phyloP scores from a whole-genome alignment of 2,888 invertebrate species.

The Lacanobia wlatinum region DNA sequence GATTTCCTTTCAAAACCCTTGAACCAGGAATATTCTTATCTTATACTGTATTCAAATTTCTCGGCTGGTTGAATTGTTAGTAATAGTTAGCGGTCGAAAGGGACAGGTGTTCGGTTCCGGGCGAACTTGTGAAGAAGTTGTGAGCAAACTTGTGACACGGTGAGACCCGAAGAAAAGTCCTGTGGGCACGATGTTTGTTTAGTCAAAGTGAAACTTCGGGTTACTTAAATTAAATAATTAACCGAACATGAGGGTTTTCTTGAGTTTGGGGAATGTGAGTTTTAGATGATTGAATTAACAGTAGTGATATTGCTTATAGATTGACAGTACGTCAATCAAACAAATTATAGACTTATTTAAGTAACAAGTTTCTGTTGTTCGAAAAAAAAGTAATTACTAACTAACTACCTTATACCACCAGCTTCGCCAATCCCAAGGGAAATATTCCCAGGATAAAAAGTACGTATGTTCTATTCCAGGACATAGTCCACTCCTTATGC shows the following conservation, averaged over 20 bases:
- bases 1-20: neutral
- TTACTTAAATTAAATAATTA: slow-evolving; percentile 49
- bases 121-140: slow-evolving; percentile 55
- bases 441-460: no score
- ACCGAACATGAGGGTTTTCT: slow-evolving; percentile 10
- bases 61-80: slow-evolving; percentile 41
- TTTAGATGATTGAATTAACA: neutral
- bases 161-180: slow-evolving; percentile 41
- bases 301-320: neutral
- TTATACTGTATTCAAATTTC: slow-evolving; percentile 40
- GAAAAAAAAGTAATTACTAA: no score
- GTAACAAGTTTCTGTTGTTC: neutral
- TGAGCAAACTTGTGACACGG: slow-evolving; percentile 48
- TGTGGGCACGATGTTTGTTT: slow-evolving; percentile 43
- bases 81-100: slow-evolving; percentile 50
- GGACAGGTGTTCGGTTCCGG: slow-evolving; percentile 58
- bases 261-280: neutral
- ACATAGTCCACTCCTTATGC: no score
- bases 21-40: neutral
- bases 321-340: neutral
- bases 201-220: slow-evolving; percentile 46
- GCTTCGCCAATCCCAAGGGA: no score
- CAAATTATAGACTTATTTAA: neutral
- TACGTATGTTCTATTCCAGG: no score
- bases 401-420: no score